phyloP scores from a whole-genome alignment of 2,113 vertebrate genomes.

The Illadopsis cleaveri region DNA sequence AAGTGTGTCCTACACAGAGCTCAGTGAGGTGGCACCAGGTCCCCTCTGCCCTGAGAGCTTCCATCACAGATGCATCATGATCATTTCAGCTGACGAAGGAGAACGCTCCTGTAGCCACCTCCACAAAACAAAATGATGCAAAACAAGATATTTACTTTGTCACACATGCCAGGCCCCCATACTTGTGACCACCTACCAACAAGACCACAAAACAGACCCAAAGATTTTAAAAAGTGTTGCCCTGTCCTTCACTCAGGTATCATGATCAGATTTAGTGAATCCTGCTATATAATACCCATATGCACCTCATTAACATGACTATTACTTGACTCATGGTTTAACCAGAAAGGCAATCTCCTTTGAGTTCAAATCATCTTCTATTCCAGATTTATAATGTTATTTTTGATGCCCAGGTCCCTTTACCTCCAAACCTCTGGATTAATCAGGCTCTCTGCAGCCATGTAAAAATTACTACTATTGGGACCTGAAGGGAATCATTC shows the following conservation, averaged over 20 bases:
- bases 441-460: not conserved
- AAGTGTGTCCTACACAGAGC: not conserved
- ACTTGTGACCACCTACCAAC: not conserved
- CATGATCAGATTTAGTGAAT: not conserved
- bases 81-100: not conserved
- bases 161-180: accelerated
- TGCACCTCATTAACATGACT: not conserved
- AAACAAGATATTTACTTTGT: not conserved
- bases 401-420: not conserved
- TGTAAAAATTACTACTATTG: not conserved
- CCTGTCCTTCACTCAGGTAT: not conserved
- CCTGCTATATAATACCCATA: not conserved
- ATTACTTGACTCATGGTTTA: not conserved
- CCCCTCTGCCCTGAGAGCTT: not conserved
- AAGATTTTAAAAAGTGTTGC: not conserved
- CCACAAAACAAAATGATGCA: not conserved
- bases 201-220: not conserved
- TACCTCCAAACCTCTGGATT: not conserved
- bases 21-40: not conserved
- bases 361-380: not conserved
- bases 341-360: not conserved
- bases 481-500: not conserved
- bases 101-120: accelerated
- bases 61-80: not conserved
- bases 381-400: not conserved